Base-by-base conservation (phyloP, 2,888 invertebrate species). In the Blera fallax region DNA sequence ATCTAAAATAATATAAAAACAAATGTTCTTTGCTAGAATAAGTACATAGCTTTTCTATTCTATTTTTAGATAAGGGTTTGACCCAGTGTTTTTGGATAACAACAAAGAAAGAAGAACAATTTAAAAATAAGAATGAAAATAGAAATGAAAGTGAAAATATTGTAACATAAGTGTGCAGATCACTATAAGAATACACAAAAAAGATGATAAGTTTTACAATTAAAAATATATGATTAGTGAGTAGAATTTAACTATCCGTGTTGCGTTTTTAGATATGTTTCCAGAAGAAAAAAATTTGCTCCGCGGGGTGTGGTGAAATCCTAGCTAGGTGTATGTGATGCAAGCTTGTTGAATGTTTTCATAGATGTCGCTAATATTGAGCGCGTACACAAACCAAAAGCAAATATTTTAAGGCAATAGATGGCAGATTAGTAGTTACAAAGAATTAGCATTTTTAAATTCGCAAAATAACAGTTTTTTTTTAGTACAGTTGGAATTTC, bases 161-260 rank as follows among this genome's bases (percentile, higher is more conserved):
- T 37, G 16, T 43, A 16, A 5, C 14, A 8, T 43, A 37, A 56
- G 18, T 72, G 73, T 79, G 73, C 72, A 72, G 56, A 72, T 62
- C 21, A 62, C 45, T 56, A 16, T 45, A 64, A 27, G 29, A 52
- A 34, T 69, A 58, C n/a, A 40, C 14, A 69, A 8, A 40, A 4
- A 18, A 43, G 10, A 60, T 77, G 10, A 60, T 77, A 77, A 77
- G 69, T 77, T 77, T 76, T 76, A 76, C 58, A 77, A 77, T n/a
- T 69, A 69, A 77, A 69, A 43, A 16, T n/a, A 37, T 34, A 67
- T 27, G 16, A 24, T 40, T 76, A 76, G 76, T 43, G 43, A 16
- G 34, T 48, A 67, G 52, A 56, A 7, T 18, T 34, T 24, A 34
- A 37, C n/a, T n/a, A 27, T 27, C 43, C 8, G 6, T 40, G n/a